Evolutionary conservation across 2,888 invertebrate genomes (phyloP), one percentile per base, ranked within the genome.

Genomic region (Oegoconia quadripuncta): DNA sequence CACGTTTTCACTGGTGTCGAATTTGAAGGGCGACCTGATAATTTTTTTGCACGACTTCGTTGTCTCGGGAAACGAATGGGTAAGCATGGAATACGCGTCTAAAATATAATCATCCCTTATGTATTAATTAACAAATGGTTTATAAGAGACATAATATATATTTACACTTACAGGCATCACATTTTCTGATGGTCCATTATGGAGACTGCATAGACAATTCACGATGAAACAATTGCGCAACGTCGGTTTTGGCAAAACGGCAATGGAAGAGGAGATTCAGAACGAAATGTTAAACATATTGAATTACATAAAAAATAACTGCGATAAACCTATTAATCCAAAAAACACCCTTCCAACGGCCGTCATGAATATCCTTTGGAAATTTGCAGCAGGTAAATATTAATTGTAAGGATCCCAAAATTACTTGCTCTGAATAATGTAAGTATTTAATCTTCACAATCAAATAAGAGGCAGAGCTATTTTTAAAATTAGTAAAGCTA

Each of bases 1-100:
- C 90, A 91, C 60, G 89, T 91, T 4, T 84, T 92, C 28, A 82
- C 83, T 1, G 82, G 88, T 7, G 90, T 90, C 12, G 91, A 91
- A 42, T 92, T 93, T 51, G 91, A 92, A 56, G 93, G 92, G 0
- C 83, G 94, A 41, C 93, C 93, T 0, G 89, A 92, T 50, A 93
- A 90, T 17, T 93, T 92, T 61, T 92, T 93, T 59, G 90, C 92
- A 51, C 83, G 89, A 46, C 68, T 93, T 41, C 83, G 93, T 39
- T 89, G 92, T 16, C 90, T 92, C 44, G 93, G 93, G 11, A 89
- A 91, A 64, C 80, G 90, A 68, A 74, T 89, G 48, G 94, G 94
- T 92, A 65, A 67, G 64, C 48, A 32, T 18, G 22, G 17, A 12
- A 12, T 17, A 11, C 7, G 13, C 28, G 20, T 31, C 33, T 22